Conservation (phyloP, 2,113 vertebrate species). For the Sterna hirundo region DNA sequence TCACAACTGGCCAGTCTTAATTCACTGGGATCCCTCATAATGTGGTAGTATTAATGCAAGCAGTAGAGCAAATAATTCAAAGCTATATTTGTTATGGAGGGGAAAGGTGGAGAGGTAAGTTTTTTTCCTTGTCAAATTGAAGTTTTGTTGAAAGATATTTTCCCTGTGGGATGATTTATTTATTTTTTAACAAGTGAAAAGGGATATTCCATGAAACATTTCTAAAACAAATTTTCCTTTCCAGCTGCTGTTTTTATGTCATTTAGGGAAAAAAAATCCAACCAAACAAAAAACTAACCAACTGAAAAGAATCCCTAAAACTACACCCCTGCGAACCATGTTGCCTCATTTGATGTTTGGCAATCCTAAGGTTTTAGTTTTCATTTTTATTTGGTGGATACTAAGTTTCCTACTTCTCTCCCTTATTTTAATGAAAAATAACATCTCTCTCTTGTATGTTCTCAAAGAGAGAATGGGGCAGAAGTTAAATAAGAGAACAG, state of each 20-base stretch:
- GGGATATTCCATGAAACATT: neutral
- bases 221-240: neutral
- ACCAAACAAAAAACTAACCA: neutral
- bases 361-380: neutral
- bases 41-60: neutral
- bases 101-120: neutral
- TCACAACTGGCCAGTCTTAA: neutral
- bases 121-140: neutral
- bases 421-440: neutral
- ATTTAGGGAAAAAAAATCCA: neutral
- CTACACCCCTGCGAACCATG: accelerated
- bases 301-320: neutral
- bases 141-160: neutral
- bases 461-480: neutral
- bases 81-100: neutral
- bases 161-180: neutral
- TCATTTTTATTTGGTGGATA: neutral
- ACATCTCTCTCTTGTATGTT: accelerated
- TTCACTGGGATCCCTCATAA: neutral
- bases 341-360: neutral
- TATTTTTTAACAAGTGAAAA: neutral
- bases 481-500: neutral
- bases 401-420: neutral
- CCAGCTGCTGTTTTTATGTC: neutral
- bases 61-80: neutral